A percentile compares a stretch with the other conserved stretches of the same genome.
These are phyloP conservation scores for Orchesella cincta DNA, from an alignment of 1,140 invertebrate genomes.

Conservation along the genomic window DNA sequence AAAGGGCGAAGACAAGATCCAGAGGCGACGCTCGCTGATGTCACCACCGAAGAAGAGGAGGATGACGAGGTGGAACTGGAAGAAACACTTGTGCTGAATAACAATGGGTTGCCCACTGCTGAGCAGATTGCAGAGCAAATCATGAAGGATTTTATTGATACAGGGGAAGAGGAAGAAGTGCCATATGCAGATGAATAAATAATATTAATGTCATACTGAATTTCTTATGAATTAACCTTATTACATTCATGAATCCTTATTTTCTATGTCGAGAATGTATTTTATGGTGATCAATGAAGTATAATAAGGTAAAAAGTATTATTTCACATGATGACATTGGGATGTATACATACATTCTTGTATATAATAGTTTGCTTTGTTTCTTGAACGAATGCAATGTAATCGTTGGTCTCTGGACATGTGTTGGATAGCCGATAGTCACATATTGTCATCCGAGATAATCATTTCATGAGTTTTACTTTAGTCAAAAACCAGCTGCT, in stretches of 20 bases:
- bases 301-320: neutral
- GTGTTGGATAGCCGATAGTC: neutral
- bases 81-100: neutral
- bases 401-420: neutral
- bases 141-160: too few species aligned
- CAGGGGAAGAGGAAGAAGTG: neutral
- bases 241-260: neutral
- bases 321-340: neutral
- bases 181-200: neutral
- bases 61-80: neutral
- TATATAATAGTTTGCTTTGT: neutral
- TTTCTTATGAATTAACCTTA: too few species aligned
- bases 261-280: neutral
- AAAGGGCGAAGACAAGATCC: neutral
- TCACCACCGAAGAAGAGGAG: neutral
- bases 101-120: too few species aligned
- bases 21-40: neutral
- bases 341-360: neutral
- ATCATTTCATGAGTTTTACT: neutral
- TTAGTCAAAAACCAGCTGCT: neutral
- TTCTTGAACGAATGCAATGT: neutral
- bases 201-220: neutral
- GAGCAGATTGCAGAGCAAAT: too few species aligned
- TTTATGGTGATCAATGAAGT: neutral
- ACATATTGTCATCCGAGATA: neutral